A percentile compares a stretch with the other conserved stretches of the same genome.
phyloP scores from a whole-genome alignment of 1,140 invertebrate species.

The Papilio glaucus region DNA sequence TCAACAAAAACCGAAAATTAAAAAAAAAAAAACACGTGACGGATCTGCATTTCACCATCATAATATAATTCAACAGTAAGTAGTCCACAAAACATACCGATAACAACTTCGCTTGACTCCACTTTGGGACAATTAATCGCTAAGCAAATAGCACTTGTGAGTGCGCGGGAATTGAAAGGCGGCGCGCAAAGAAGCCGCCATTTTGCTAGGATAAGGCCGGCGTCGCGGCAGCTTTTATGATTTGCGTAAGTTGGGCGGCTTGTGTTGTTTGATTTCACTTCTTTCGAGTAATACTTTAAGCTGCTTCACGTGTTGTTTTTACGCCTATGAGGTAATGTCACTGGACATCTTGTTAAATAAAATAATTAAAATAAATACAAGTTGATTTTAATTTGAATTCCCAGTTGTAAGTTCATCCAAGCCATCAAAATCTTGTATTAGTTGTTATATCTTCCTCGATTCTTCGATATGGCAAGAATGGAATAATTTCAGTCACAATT shows the following conservation, averaged over 20 bases:
- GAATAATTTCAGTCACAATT: too few species aligned
- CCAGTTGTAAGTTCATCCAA: too few species aligned
- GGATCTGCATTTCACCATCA: not conserved
- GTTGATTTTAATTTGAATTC: too few species aligned
- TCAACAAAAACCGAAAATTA: not conserved
- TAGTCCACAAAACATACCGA: not conserved
- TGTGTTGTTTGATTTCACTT: slow-evolving; percentile 6
- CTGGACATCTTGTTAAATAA: too few species aligned
- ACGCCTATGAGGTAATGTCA: not conserved
- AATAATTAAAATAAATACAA: too few species aligned
- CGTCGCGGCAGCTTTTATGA: slow-evolving; percentile 23
- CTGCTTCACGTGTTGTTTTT: slow-evolving; percentile 7
- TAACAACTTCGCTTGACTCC: not conserved
- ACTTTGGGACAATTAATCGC: slow-evolving; percentile 12
- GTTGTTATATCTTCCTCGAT: too few species aligned
- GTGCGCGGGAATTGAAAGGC: slow-evolving; percentile 32
- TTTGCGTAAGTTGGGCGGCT: slow-evolving; percentile 27
- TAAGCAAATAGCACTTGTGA: slow-evolving; percentile 24
- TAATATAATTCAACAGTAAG: not conserved
- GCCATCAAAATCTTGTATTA: too few species aligned
- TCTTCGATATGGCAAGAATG: too few species aligned
- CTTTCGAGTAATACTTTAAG: slow-evolving; percentile 7
- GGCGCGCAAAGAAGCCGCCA: slow-evolving; percentile 24
- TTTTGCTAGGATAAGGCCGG: not conserved
- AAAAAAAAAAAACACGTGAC: not conserved